These are phyloP conservation scores for Parasteatoda lunata DNA, from an alignment of 2,888 invertebrate genomes.

Conservation along the genomic window DNA sequence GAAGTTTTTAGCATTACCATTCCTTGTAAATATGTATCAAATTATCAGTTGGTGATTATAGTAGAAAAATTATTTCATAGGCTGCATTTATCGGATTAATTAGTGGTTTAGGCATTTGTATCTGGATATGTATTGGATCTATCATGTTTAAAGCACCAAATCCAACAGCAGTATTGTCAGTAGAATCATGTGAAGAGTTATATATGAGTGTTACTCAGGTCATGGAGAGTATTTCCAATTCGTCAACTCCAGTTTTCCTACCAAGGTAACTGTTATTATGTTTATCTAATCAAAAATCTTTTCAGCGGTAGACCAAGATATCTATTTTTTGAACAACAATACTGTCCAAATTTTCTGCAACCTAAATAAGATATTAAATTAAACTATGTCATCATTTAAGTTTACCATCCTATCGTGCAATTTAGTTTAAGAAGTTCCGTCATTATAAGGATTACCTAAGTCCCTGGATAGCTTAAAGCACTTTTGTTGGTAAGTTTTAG, in stretches of 20 bases:
- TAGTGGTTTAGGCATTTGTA: constrained; percentile 71
- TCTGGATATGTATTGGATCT: constrained; percentile 73
- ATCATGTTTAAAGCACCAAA: constrained; percentile 65
- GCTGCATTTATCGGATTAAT: constrained; percentile 69
- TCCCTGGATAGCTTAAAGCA: too few relatives aligned
- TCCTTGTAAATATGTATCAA: too few relatives aligned
- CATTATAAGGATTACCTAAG: too few relatives aligned
- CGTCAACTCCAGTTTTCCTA: constrained; percentile 2
- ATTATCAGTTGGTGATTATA: neutral
- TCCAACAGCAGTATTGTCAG: constrained; percentile 71
- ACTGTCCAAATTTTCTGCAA: too few relatives aligned
- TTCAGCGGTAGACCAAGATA: too few relatives aligned
- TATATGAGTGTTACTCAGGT: constrained; percentile 52
- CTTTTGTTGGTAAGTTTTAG: too few relatives aligned
- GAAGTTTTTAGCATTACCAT: too few relatives aligned
- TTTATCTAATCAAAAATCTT: neutral
- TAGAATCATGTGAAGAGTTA: constrained; percentile 71
- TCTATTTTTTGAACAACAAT: too few relatives aligned
- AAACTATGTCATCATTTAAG: too few relatives aligned
- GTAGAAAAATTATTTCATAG: constrained; percentile 28
- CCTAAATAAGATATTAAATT: too few relatives aligned
- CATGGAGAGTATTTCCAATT: constrained; percentile 12
- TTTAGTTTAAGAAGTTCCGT: too few relatives aligned
- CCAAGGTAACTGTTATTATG: constrained; percentile 14
- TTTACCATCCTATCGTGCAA: too few relatives aligned